phyloP scores from a whole-genome alignment of 2,797 vertebrate genomes.

The Emydoidea blandingii region DNA sequence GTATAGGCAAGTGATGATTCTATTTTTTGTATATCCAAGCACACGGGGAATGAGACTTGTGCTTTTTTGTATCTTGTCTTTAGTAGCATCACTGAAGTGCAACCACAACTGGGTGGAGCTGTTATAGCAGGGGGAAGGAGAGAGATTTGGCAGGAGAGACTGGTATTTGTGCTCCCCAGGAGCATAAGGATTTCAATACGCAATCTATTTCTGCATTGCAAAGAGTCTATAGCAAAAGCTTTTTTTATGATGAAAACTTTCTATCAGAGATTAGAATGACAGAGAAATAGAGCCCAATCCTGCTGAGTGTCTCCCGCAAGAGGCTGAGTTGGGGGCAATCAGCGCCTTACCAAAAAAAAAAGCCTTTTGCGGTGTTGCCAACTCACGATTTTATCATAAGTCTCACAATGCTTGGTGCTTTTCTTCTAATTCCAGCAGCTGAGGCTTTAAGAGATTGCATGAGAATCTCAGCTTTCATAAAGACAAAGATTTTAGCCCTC shows the following conservation, averaged over 20 bases:
- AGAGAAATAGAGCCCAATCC: background rate
- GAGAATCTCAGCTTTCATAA: background rate
- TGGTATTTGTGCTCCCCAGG: background rate
- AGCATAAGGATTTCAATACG: background rate
- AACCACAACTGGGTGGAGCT: background rate
- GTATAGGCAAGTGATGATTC: background rate
- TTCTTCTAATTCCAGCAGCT: background rate
- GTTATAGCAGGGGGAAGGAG: background rate
- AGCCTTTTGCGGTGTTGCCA: background rate
- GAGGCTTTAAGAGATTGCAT: background rate
- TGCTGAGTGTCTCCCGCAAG: background rate
- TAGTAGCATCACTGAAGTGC: background rate
- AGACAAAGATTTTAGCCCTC: background rate
- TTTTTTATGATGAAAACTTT: background rate
- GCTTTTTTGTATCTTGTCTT: background rate
- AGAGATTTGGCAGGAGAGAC: background rate
- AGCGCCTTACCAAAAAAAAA: background rate
- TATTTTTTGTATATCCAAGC: background rate
- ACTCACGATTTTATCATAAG: background rate
- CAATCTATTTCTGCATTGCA: background rate
- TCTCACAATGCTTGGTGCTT: background rate
- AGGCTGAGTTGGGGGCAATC: background rate
- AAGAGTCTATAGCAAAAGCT: background rate
- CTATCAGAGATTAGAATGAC: too few relatives aligned
- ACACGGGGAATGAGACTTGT: background rate